A percentile compares a stretch with the other conserved stretches of the same genome.
phyloP scores from a whole-genome alignment of 2,888 invertebrate genomes.

The Drosophila fungiperda region DNA sequence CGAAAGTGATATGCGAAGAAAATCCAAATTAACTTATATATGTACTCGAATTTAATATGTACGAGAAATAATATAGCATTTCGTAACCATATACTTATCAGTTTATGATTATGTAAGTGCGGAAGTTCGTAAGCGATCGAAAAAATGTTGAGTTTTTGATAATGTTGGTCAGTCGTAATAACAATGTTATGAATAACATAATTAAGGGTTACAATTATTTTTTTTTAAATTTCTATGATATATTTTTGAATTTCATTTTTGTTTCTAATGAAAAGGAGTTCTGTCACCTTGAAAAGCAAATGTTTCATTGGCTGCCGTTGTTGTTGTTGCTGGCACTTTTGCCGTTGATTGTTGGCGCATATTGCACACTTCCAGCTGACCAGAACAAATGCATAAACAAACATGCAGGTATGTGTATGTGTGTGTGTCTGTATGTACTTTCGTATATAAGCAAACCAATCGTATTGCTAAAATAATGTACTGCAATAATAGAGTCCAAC shows the following conservation, averaged over 20 bases:
- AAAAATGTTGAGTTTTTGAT: background rate
- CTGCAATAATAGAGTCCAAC: slow-evolving; percentile 19
- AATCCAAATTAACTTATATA: background rate
- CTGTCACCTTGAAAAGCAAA: slow-evolving; percentile 34
- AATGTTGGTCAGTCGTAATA: background rate
- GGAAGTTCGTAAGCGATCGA: slow-evolving; percentile 23
- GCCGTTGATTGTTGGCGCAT: slow-evolving; percentile 22
- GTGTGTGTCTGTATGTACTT: background rate
- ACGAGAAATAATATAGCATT: background rate
- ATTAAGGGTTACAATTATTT: slow-evolving; percentile 2
- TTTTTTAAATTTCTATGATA: background rate
- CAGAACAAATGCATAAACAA: background rate
- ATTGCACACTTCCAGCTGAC: slow-evolving; percentile 30
- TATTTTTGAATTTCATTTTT: background rate
- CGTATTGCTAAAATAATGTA: slow-evolving; percentile 8
- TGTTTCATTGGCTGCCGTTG: slow-evolving; percentile 9
- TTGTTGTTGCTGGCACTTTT: slow-evolving; percentile 4
- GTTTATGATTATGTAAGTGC: slow-evolving; percentile 10
- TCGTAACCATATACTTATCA: background rate
- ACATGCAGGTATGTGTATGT: background rate
- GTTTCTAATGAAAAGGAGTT: too few species aligned
- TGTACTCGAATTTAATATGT: background rate
- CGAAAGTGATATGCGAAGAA: slow-evolving; percentile 20
- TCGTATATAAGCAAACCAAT: slow-evolving; percentile 3
- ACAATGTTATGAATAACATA: background rate